Conservation (phyloP, 2,797 vertebrate species). For the Taeniopygia guttata region DNA sequence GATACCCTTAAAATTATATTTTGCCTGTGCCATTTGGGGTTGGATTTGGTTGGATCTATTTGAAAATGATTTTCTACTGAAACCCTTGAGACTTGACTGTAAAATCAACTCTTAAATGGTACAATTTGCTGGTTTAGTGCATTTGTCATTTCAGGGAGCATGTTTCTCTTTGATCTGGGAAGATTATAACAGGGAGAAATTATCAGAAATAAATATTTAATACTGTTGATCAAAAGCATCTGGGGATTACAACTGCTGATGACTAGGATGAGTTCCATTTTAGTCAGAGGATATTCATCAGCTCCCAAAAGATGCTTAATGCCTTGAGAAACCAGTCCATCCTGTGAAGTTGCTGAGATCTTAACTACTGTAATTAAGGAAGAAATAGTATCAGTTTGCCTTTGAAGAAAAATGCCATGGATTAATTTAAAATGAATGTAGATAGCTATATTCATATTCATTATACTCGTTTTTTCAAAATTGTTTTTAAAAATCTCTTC, state of each 20-base stretch:
- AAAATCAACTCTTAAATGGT: neutral
- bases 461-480: neutral
- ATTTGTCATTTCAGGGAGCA: neutral
- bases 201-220: conserved; percentile 32
- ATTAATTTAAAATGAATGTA: neutral
- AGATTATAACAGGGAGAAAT: neutral
- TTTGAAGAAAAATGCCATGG: neutral
- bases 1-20: neutral
- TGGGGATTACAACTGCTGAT: neutral
- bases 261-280: neutral
- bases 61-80: neutral
- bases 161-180: conserved; percentile 2
- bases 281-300: neutral
- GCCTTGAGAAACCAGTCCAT: neutral
- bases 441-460: neutral
- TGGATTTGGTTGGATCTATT: neutral
- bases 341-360: neutral
- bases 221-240: neutral
- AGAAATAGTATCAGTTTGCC: neutral
- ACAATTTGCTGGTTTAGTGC: neutral
- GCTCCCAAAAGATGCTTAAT: neutral
- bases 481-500: neutral
- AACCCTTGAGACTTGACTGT: neutral
- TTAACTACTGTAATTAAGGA: neutral
- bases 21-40: neutral